phyloP scores from a whole-genome alignment of 1,140 invertebrate species.

The Limonius californicus region DNA sequence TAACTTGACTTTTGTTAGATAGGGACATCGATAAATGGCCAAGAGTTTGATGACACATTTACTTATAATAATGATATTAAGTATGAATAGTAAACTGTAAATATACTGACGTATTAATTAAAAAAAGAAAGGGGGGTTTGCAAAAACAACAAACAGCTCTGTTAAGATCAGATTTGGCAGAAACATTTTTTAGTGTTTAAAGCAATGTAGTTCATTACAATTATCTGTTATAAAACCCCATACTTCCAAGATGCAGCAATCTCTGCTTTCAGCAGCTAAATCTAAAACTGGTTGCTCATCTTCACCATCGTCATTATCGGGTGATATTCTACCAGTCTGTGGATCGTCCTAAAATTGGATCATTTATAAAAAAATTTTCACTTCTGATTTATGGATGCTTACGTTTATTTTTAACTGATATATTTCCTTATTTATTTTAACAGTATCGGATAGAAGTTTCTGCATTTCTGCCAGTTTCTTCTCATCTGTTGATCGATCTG shows the following conservation, averaged over 20 bases:
- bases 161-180: no score
- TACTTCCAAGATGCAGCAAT: slow-evolving; percentile 78
- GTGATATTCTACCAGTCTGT: slow-evolving; percentile 26
- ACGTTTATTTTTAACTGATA: slow-evolving; percentile 57
- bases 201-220: no score
- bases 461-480: slow-evolving; percentile 62
- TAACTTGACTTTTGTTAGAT: no score
- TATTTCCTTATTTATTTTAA: slow-evolving; percentile 65
- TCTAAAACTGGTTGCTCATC: slow-evolving; percentile 74
- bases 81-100: no score
- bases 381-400: slow-evolving; percentile 24
- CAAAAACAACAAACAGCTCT: no score
- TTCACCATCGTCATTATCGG: slow-evolving; percentile 67
- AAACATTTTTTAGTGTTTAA: no score
- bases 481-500: slow-evolving; percentile 60
- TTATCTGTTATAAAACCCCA: no score
- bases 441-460: slow-evolving; percentile 61
- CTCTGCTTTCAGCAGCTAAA: slow-evolving; percentile 73
- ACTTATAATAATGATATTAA: no score
- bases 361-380: slow-evolving; percentile 14
- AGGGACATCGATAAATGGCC: no score
- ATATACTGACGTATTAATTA: no score
- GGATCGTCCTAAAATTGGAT: slow-evolving; percentile 32
- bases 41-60: no score
- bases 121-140: no score